Evolutionary conservation across 2,888 invertebrate species (phyloP).

Genomic region (Sericinus montela): DNA sequence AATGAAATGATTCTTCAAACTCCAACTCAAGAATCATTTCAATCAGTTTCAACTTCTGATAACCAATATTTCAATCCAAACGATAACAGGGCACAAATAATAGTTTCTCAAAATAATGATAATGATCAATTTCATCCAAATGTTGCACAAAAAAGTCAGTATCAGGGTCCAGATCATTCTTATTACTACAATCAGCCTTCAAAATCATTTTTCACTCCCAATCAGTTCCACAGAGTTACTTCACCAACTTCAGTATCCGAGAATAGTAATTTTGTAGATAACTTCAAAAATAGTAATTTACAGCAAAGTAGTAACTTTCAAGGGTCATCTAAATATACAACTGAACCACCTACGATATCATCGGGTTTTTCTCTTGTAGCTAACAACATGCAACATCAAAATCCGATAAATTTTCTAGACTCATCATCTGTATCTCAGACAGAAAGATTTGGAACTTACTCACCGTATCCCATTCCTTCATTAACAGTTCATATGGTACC

Average conservation of each 20-base stretch:
- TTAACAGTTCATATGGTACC: slow-evolving; percentile 19
- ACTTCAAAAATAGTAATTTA: slow-evolving; percentile 20
- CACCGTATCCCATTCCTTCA: slow-evolving; percentile 22
- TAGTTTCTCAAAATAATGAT: slow-evolving; percentile 14
- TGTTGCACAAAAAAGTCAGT: slow-evolving; percentile 18
- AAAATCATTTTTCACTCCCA: slow-evolving; percentile 35
- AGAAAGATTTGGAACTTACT: slow-evolving; percentile 8
- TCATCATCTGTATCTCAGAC: slow-evolving; percentile 11
- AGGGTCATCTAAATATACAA: slow-evolving; percentile 26
- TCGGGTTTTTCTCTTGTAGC: slow-evolving; percentile 11
- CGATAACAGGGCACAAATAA: background rate
- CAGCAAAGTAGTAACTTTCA: background rate
- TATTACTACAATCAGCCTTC: slow-evolving; percentile 55
- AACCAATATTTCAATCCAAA: slow-evolving; percentile 3
- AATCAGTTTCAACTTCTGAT: background rate
- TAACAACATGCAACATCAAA: slow-evolving; percentile 6
- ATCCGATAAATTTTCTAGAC: slow-evolving; percentile 23
- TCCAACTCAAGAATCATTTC: slow-evolving; percentile 8
- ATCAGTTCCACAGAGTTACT: slow-evolving; percentile 27
- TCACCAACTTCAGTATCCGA: slow-evolving; percentile 21
- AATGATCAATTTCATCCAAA: slow-evolving; percentile 17
- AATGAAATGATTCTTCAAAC: background rate
- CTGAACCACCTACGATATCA: slow-evolving; percentile 25
- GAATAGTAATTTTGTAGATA: slow-evolving; percentile 18
- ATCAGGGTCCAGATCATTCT: slow-evolving; percentile 40